Base-by-base conservation (phyloP, 1,140 invertebrate species). In the Arion vulgaris region DNA sequence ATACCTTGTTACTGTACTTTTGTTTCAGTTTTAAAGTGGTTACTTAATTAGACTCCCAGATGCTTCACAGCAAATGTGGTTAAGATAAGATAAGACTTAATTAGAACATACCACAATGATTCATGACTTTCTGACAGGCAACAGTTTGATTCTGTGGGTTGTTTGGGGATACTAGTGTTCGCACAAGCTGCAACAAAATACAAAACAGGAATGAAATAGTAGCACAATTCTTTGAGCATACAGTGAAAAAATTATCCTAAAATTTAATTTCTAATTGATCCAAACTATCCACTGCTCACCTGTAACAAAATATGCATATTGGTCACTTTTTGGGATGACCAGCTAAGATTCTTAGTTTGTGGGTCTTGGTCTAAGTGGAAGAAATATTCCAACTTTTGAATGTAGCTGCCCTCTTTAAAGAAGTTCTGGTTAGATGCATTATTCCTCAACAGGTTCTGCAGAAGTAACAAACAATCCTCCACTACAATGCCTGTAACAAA, bases 351-450 rank as follows among this genome's bases (percentile, higher is more conserved):
- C 0, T 93, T 88, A 93, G 45, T 85, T 17, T 90, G 83, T 36
- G 91, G 86, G 82, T 94, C n/a, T 94, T 94, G 41, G 26, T 89
- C 86, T 49, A 96, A 93, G 80, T 94, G 94, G 91, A 98, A 98
- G 95, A 97, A 99, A 73, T 95, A 96, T 4, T 96, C 93, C 85
- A 99, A 93, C 85, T 95, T 95, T 89, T 98, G 96, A 85, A 99
- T 97, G 89, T 98, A 98, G 90, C 91, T 94, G 93, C 95, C 98
- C 94, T 99, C 99, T 93, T 98, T 97, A 90, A 99, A 99, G 91
- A 98, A 98, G 90, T 98, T 99, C 90, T 99, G 98, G 94, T 99
- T 99, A 82, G 97, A 99, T 9, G 96, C 95, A 91, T 99, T 99
- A 88, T 97, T 98, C 88, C 96, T 95, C 1, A 99, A 92, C 73